Conservation (phyloP, 1,140 invertebrate genomes). For the Achroia grisella region DNA sequence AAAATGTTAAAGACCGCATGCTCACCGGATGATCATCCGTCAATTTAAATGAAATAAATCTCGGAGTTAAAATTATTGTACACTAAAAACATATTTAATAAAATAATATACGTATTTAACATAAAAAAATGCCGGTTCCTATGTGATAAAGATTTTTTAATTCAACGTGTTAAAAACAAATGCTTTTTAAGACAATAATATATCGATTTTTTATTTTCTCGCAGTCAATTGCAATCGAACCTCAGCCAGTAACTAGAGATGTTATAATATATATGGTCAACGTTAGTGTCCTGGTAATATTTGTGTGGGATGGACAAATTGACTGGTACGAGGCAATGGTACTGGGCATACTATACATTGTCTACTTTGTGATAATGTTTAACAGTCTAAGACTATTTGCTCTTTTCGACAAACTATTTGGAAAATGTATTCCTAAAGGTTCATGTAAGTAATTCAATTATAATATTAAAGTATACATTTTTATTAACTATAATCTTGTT, state of each 20-base stretch:
- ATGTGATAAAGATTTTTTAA: no score
- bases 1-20: no score
- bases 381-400: conserved; percentile 51
- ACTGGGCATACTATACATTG: conserved; percentile 80
- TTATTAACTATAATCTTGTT: no score
- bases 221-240: conserved; percentile 87
- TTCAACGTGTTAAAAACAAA: background rate
- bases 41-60: no score
- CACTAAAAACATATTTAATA: no score
- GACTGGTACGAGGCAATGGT: conserved; percentile 85
- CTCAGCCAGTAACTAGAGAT: conserved; percentile 89
- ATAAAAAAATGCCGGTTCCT: no score
- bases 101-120: no score
- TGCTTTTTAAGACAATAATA: conserved; percentile 8
- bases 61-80: no score
- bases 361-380: conserved; percentile 74
- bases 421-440: background rate
- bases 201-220: conserved; percentile 23
- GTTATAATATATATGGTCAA: conserved; percentile 87
- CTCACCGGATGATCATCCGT: no score
- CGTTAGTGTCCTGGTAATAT: conserved; percentile 80
- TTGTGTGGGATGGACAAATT: conserved; percentile 87
- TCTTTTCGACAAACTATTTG: conserved; percentile 19
- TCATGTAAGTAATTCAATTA: no score
- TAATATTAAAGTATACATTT: no score